Base-by-base conservation (phyloP, 2,113 vertebrate genomes). In the Lethenteron reissneri region DNA sequence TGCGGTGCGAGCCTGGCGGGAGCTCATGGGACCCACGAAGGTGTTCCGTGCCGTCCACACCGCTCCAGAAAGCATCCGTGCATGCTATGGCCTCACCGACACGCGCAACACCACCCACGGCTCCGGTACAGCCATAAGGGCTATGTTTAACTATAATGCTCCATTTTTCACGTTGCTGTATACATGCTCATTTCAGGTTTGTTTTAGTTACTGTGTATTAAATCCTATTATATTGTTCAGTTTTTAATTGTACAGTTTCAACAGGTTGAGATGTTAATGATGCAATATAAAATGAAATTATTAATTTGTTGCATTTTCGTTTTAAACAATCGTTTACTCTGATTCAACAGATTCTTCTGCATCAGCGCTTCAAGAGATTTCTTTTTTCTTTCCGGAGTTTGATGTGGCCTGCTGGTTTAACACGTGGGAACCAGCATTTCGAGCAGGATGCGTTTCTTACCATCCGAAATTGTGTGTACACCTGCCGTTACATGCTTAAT, bases 31-130 rank as follows among this genome's bases (percentile, higher is more conserved):
- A 14, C 94, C 94, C 14, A 95, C 92, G 71, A 88, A 85, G 81
- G 92, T 95, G 64, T 97, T 87, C 76, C 82, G 72, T 78, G 92
- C 94, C 15, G 83, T 79, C 71, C 80, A 87, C 76, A 78, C 77
- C 0, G 79, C 84, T 2, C 90, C 91, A 0, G 74, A 79, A 57
- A 84, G 84, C 57, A 85, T 99, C 73, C 84, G 94, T 11, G 94
- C 83, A 41, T 78, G 83, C 58, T 88, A 86, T 0, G 91, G 94
- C 69, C 86, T 99, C 77, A 95, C 90, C 0, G 92, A 99, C 79
- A 99, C 92, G 64, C 84, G 92, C 73, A 97, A 97, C 73, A 89
- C 89, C 2, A 88, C 86, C 9, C 92, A 97, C 1, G 94, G 92
- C 71, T 97, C 94, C 78, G 94, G 94, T 95, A 75, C 75, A 56